These are phyloP conservation scores for Melangyna quadrimaculata DNA, from an alignment of 2,888 invertebrate species.

Conservation along the genomic window DNA sequence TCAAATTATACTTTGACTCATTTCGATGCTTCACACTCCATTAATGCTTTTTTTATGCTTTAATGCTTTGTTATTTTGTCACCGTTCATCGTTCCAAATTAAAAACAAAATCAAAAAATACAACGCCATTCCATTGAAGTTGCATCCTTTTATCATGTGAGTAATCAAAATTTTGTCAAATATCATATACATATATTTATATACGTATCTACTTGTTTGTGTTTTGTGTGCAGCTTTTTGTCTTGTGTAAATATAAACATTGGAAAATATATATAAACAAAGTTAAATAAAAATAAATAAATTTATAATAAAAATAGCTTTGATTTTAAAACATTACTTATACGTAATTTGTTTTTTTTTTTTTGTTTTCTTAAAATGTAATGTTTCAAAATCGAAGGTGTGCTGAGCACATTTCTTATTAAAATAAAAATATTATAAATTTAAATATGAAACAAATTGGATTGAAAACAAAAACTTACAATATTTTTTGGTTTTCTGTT, in stretches of 20 bases:
- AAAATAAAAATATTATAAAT: constrained; percentile 28
- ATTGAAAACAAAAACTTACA: constrained; percentile 69
- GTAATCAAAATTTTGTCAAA: constrained; percentile 34
- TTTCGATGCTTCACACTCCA: not conserved
- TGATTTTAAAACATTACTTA: constrained; percentile 46
- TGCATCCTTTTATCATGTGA: constrained; percentile 40
- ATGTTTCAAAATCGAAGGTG: constrained; percentile 52
- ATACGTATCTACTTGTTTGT: constrained; percentile 47
- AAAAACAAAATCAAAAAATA: not conserved
- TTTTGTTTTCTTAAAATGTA: constrained; percentile 12
- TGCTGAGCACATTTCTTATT: constrained; percentile 22
- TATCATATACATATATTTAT: constrained; percentile 10
- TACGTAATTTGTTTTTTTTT: constrained; percentile 27
- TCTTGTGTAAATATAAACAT: constrained; percentile 68
- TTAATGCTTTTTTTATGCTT: not conserved
- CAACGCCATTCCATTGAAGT: constrained; percentile 50
- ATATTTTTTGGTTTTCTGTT: constrained; percentile 69
- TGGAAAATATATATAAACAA: constrained; percentile 67
- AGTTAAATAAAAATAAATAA: constrained; percentile 16
- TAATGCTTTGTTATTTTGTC: not conserved
- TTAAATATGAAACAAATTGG: constrained; percentile 45
- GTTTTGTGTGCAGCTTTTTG: constrained; percentile 70
- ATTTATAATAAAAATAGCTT: constrained; percentile 28
- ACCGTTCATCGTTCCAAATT: not conserved
- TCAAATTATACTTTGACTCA: not conserved